Evolutionary conservation across 2,113 vertebrate genomes (phyloP).

Genomic region (Heloderma charlesbogerti): DNA sequence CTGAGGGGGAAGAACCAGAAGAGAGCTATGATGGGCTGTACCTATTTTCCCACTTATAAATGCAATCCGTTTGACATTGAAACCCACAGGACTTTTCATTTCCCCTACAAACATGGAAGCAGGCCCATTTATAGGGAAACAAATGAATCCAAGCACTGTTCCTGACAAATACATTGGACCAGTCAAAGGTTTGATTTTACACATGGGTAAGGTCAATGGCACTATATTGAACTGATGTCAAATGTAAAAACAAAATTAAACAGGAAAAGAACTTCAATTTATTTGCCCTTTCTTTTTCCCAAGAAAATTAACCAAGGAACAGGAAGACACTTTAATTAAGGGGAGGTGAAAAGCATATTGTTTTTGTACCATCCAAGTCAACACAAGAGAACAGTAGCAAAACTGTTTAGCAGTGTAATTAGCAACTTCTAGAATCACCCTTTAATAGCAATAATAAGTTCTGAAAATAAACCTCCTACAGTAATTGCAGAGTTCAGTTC

Average conservation of each 20-base stretch:
- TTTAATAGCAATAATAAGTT: slow-evolving; percentile 25
- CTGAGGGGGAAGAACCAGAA: not conserved
- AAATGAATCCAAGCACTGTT: not conserved
- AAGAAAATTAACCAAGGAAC: slow-evolving; percentile 24
- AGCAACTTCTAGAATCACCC: slow-evolving; percentile 12
- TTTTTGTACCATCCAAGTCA: slow-evolving; percentile 26
- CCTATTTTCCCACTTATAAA: not conserved
- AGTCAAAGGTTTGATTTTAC: not conserved
- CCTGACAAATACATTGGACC: not conserved
- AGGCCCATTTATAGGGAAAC: not conserved
- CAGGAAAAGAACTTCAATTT: slow-evolving; percentile 6
- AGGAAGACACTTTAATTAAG: slow-evolving; percentile 27
- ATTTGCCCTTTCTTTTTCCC: not conserved
- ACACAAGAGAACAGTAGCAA: slow-evolving; percentile 30
- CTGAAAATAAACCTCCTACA: slow-evolving; percentile 29
- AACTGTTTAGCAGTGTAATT: slow-evolving; percentile 32
- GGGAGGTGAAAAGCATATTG: slow-evolving; percentile 28
- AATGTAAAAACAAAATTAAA: not conserved
- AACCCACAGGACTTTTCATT: not conserved
- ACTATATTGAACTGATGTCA: not conserved
- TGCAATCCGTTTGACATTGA: not conserved
- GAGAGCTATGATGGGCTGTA: not conserved
- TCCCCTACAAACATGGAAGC: slow-evolving; percentile 3
- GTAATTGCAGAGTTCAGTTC: slow-evolving; percentile 3
- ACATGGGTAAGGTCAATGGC: not conserved